Base-by-base conservation (phyloP, 92 coral and sea anemone genomes). In the Blastomussa wellsi region DNA sequence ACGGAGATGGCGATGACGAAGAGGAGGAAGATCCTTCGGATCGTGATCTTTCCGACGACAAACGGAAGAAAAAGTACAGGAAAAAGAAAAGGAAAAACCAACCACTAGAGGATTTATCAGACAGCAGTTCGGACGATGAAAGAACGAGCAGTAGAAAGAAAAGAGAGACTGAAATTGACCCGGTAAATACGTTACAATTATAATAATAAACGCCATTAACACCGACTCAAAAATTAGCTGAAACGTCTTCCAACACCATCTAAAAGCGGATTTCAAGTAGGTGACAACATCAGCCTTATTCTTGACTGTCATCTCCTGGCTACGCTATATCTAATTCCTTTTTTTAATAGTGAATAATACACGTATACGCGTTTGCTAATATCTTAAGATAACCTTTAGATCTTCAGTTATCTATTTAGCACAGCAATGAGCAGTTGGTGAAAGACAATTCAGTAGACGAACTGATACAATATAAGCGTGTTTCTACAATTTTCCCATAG, bases 51-150 rank as follows among this genome's bases (percentile, higher is more conserved):
- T 88, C 92, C 42, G 93, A 89, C 68, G 98, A 92, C 49, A 84
- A 89, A 66, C 87, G 90, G 48, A 88, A 90, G 52, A 94, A 89
- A 78, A 94, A 86, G 73, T 83, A 89, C 57, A 85, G 91, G 52
- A 93, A 90, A 88, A 93, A 93, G 88, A 97, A 97, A 91, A 94
- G 93, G 62, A 92, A 89, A 64, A 97, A 88, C 84, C 90, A 93
- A 13, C 83, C 83, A 1, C 78, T 86, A 10, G 88, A 91, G n/a
- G 88, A 94, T 38, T 83, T 81, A 51, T 83, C 72, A 55, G 98
- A 94, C 16, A 95, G 95, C 86, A 95, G 98, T 86, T 91, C 99
- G n/a, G 99, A 97, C 57, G 98, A 96, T 24, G 99, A 97, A 38
- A 79, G 64, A 59, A 87, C 80, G 59, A 82, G 52, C 55, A 70